Evolutionary conservation across 2,888 invertebrate species (phyloP), one percentile per base, ranked within the genome.

Genomic region (Papilio elwesi): DNA sequence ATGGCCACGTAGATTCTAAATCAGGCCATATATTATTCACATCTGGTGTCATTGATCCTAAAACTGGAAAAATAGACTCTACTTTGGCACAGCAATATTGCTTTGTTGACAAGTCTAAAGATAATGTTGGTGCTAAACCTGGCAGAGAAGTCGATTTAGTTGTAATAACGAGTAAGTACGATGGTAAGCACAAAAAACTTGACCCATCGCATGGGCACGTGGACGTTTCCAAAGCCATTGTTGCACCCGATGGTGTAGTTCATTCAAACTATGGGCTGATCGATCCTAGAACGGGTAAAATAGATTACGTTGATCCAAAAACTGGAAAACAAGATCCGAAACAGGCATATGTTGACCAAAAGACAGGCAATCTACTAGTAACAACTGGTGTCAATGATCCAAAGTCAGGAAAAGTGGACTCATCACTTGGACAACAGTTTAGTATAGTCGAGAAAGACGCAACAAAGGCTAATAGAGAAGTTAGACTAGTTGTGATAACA

Each of bases 311-410:
- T 15, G 95, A 96, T 76, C 95, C 95, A 5, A 94, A 95, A 78
- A 95, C 95, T 0, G 96, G 96, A 36, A 95, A 96, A 81, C 94
- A 93, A 77, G 96, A 96, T 78, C 90, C 95, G 5, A 94, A 95
- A 83, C 95, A 96, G 84, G 96, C 96, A 1, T 95, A 95, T 80
- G 93, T 96, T n/a, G 96, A 96, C 80, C 94, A 95, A n/a, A 94
- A 95, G 80, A 96, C 96, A 10, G 96, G 96, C 15, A 96, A 96
- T 78, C 89, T 96, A 70, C 92, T 95, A 36, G 91, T 96, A 11
- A 94, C 95, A 3, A 95, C 95, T 12, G 96, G 95, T 36, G 95
- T 96, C 6, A 82, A 94, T 3, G 96, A 96, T 86, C 96, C 96
- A 0, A 94, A 94, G 78, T 96, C 96, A 0, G 96, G 96, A 2